Evolutionary conservation across 1,140 invertebrate species (phyloP), one percentile per base, ranked within the genome.

Genomic region (Conus ventricosus): DNA sequence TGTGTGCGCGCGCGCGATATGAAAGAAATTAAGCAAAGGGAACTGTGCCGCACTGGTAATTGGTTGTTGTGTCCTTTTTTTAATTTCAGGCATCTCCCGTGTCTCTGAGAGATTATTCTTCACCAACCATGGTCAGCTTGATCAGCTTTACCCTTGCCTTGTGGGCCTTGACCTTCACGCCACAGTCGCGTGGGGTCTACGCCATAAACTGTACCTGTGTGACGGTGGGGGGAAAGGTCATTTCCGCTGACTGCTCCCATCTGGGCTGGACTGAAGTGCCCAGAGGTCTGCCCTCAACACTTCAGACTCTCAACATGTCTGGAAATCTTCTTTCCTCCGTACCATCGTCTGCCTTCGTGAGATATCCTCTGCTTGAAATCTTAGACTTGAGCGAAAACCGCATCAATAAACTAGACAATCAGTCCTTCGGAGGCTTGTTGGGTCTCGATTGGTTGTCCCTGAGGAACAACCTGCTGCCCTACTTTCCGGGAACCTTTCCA

Each of bases 191-290:
- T 39, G 11, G 76, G 76, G 76, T 78, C 76, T 39, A 27, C 25
- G 76, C 27, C n/a, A 78, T 25, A 39, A 78, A 78, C 76, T 78
- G 76, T 25, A 78, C 76, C 25, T 78, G 76, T 25, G n/a, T 39
- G 11, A 78, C 7, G 5, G 27, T 39, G 76, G 76, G 27, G 8
- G 76, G 76, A 51, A 78, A 51, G 39, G 76, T 78, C 5, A 23
- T 78, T 17, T 78, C 76, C 8, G 76, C 76, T 8, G 76, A 78
- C 76, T 78, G 76, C 25, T 78, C 76, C 25, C 25, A 11, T 51
- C 76, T 78, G 25, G 76, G 76, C 5, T 78, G 76, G 76, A 78
- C 76, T 27, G 5, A 17, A 25, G 76, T 78, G 7, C 76, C 76
- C 25, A 27, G 8, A 39, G 25, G 39, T 25, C 76, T 78, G n/a